Base-by-base conservation (phyloP, 2,888 invertebrate species). In the Hypercompe scribonia region DNA sequence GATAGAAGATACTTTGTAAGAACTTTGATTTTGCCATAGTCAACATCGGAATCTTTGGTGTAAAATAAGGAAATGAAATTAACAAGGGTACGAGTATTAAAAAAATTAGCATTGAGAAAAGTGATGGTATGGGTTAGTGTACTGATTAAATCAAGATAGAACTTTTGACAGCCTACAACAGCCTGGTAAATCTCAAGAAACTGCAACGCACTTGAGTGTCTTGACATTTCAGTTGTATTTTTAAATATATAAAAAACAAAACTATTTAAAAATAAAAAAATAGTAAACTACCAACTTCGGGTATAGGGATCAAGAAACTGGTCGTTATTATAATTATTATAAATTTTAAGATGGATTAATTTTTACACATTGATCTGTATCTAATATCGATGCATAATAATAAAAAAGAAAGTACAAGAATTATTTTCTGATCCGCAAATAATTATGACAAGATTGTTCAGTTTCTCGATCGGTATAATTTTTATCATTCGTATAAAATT, bases 401-500 rank as follows among this genome's bases (percentile, higher is more conserved):
- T 54, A 24, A 54, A 54, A 24, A 1, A 18, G 18, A 18, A 31
- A 61, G 58, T 31, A 2, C 5, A 8, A 31, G 7, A 46, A 7
- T 21, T 21, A 18, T 46, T 46, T 21, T 21, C 21, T 46, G 46
- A 46, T 18, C 28, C 31, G 31, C 31, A 61, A 31, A 15, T 61
- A 61, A 13, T 31, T 28, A 36, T 58, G 31, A 11, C 34, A 24
- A 67, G 13, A 72, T 63, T 42, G 65, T 65, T n/a, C n/a, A 18
- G 42, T 71, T 71, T 72, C 42, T 54, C 39, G 58, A 76, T 31
- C 39, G 64, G 64, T 70, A 63, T 67, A 74, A 73, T 50, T 58
- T 72, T 79, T 70, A 75, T 31, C 36, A 63, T 64, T 33, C 39
- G 61, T 64, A 74, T 73, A 74, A 78, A 79, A 67, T 74, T 70